These are phyloP conservation scores for Amblyjoppa fuscipennis DNA, from an alignment of 2,888 invertebrate genomes.

Conservation along the genomic window DNA sequence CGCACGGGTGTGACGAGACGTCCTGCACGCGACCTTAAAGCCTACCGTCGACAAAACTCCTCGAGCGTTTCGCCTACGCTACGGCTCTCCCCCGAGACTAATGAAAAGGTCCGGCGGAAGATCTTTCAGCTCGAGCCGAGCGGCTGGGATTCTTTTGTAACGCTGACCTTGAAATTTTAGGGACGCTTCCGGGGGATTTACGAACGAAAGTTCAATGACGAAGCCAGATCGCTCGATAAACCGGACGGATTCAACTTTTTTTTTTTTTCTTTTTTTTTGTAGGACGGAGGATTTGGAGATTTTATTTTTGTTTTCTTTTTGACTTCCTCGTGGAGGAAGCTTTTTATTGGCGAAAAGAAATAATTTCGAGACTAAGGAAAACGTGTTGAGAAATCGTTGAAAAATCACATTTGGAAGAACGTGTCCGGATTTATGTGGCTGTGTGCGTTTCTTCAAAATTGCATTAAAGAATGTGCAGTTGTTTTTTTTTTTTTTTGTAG, in stretches of 20 bases:
- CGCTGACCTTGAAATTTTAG: background rate
- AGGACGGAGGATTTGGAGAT: too few relatives aligned
- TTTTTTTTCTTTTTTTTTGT: too few relatives aligned
- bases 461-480: too few relatives aligned
- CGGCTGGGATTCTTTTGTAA: background rate
- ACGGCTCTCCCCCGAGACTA: background rate
- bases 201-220: background rate
- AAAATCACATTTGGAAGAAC: background rate
- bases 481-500: too few relatives aligned
- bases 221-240: background rate
- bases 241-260: background rate
- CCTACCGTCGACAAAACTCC: slow-evolving; percentile 43
- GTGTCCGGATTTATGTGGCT: background rate
- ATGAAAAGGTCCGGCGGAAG: slow-evolving; percentile 6
- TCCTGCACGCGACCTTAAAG: slow-evolving; percentile 59
- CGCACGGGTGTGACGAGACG: slow-evolving; percentile 13
- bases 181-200: background rate
- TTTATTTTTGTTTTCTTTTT: too few relatives aligned
- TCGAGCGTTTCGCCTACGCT: slow-evolving; percentile 13
- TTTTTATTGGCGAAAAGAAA: too few relatives aligned
- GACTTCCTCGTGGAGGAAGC: too few relatives aligned
- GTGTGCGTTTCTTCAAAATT: background rate
- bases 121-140: background rate
- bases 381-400: background rate
- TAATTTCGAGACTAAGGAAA: too few relatives aligned